Percentiles rank a stretch among this genome's conserved stretches.
Evolutionary conservation across 2,797 vertebrate genomes (phyloP).

Genomic region (Bucorvus abyssinicus): DNA sequence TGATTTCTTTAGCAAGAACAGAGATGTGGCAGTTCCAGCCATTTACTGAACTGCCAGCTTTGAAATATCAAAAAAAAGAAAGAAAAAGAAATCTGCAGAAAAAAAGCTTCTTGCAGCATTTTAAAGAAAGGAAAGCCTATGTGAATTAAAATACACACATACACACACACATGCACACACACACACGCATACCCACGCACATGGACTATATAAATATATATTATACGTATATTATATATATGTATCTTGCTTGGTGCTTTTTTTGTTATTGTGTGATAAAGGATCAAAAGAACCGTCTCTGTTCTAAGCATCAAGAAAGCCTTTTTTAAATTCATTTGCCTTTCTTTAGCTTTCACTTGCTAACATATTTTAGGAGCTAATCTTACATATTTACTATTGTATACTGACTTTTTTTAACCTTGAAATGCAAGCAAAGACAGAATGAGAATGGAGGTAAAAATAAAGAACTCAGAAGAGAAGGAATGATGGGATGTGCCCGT

Average conservation of each 20-base stretch:
- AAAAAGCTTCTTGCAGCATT: constrained; percentile 90
- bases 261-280: constrained; percentile 91
- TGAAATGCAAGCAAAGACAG: constrained; percentile 87
- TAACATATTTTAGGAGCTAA: constrained; percentile 87
- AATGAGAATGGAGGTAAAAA: constrained; percentile 54
- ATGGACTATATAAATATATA: constrained; percentile 39
- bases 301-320: constrained; percentile 93
- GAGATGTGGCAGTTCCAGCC: constrained; percentile 99
- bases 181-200: neutral
- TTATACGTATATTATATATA: constrained; percentile 40
- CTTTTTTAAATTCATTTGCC: constrained; percentile 82
- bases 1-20: constrained; percentile 99
- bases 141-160: constrained; percentile 80
- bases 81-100: constrained; percentile 76
- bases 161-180: neutral
- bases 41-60: constrained; percentile 99
- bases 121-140: constrained; percentile 89
- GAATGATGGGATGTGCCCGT: neutral
- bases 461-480: constrained; percentile 32
- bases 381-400: constrained; percentile 85
- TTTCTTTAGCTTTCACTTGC: constrained; percentile 82
- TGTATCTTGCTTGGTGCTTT: constrained; percentile 69
- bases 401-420: constrained; percentile 90
- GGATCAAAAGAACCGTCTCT: constrained; percentile 86
- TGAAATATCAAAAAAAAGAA: constrained; percentile 96